Evolutionary conservation across 2,888 invertebrate genomes (phyloP).

Genomic region (Drosophila acutilabella): DNA sequence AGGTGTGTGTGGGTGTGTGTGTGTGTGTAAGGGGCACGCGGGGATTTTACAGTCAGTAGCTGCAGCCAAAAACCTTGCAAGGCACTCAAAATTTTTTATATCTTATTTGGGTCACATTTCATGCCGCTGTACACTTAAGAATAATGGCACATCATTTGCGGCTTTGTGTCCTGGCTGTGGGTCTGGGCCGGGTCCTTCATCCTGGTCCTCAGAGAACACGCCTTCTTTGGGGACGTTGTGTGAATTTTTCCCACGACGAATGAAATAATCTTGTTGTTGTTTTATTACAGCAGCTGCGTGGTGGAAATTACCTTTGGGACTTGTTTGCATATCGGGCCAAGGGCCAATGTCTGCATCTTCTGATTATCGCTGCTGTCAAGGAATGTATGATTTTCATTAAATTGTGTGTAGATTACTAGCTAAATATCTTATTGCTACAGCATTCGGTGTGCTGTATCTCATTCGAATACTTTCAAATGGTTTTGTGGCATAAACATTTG

Average conservation of each 20-base stretch:
- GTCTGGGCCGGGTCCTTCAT: neutral
- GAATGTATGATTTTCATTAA: conserved; percentile 29
- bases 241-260: conserved; percentile 79
- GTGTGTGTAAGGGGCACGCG: conserved; percentile 17
- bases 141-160: conserved; percentile 82
- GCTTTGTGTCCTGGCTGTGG: conserved; percentile 48
- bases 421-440: neutral
- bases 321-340: conserved; percentile 52
- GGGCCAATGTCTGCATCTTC: conserved; percentile 34
- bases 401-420: neutral
- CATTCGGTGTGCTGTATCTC: conserved; percentile 19
- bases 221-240: conserved; percentile 37
- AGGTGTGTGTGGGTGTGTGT: too few species aligned
- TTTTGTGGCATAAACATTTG: conserved; percentile 55
- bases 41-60: conserved; percentile 53
- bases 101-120: conserved; percentile 81
- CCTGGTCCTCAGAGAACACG: conserved; percentile 38
- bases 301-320: conserved; percentile 71
- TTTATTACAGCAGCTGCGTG: conserved; percentile 55
- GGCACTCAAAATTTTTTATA: conserved; percentile 74
- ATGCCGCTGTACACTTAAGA: conserved; percentile 76
- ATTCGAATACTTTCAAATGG: neutral
- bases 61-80: conserved; percentile 59
- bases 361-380: conserved; percentile 22
- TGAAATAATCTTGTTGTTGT: conserved; percentile 79